Percentiles rank a stretch among this genome's conserved stretches.
phyloP scores from a whole-genome alignment of 2,113 vertebrate species.

The Delphinus delphis region DNA sequence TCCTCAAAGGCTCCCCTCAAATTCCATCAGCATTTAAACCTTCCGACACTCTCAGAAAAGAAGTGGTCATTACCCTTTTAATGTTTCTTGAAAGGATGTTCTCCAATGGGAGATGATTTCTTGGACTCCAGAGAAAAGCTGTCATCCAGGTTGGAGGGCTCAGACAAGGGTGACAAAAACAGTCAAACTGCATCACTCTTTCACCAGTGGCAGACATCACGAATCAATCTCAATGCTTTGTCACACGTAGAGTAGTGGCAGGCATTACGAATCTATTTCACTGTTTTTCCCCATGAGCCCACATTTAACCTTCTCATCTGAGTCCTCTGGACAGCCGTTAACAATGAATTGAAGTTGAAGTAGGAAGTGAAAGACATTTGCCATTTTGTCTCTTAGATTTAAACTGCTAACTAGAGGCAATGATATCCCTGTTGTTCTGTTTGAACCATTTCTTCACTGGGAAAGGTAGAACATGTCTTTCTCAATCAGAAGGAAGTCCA shows the following conservation, averaged over 20 bases:
- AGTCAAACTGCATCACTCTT: neutral
- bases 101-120: neutral
- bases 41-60: neutral
- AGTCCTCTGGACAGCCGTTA: neutral
- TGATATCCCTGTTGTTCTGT: neutral
- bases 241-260: neutral
- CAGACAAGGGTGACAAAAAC: neutral
- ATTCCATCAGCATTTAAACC: neutral
- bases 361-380: neutral
- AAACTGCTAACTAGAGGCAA: neutral
- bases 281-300: neutral
- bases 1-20: neutral
- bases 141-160: neutral
- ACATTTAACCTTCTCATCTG: neutral
- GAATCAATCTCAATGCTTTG: neutral
- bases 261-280: neutral
- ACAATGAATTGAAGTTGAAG: neutral
- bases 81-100: neutral
- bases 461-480: neutral
- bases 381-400: neutral
- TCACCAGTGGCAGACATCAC: neutral
- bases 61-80: neutral
- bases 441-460: neutral
- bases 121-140: neutral
- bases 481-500: neutral